A percentile compares a stretch with the other conserved stretches of the same genome.
phyloP scores from a whole-genome alignment of 2,797 vertebrate species.

The Muscicapa comitata region DNA sequence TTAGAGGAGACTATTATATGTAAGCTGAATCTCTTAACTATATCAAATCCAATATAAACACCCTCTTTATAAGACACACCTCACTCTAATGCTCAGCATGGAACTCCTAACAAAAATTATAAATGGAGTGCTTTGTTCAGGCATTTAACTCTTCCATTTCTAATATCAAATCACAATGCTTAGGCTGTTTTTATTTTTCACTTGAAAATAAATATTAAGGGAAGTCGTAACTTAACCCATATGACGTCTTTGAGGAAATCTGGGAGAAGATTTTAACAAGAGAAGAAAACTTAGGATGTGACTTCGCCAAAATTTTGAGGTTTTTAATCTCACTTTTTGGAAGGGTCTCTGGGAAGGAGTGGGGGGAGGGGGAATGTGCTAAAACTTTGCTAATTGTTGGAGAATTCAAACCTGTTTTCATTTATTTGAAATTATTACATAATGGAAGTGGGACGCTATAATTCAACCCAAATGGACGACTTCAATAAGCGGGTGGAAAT shows the following conservation, averaged over 20 bases:
- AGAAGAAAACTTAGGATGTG: background rate
- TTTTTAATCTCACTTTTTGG: slow-evolving; percentile 25
- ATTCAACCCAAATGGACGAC: slow-evolving; percentile 76
- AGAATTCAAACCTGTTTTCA: slow-evolving; percentile 75
- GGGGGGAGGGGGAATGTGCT: slow-evolving; percentile 30
- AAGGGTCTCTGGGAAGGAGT: background rate
- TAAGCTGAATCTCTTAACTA: slow-evolving; percentile 63
- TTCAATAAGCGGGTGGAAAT: slow-evolving; percentile 74
- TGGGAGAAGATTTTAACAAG: slow-evolving; percentile 27
- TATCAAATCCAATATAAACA: slow-evolving; percentile 69
- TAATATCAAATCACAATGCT: slow-evolving; percentile 21
- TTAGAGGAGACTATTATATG: slow-evolving; percentile 46
- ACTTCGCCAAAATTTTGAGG: background rate
- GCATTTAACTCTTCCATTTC: slow-evolving; percentile 45
- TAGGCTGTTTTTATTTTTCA: slow-evolving; percentile 50
- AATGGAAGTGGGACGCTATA: slow-evolving; percentile 70
- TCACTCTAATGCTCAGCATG: slow-evolving; percentile 37
- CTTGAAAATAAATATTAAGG: slow-evolving; percentile 35
- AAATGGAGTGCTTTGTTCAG: slow-evolving; percentile 43
- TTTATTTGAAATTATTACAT: slow-evolving; percentile 77
- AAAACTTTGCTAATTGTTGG: slow-evolving; percentile 74
- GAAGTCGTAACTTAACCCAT: slow-evolving; percentile 14
- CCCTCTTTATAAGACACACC: slow-evolving; percentile 59
- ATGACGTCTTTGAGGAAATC: slow-evolving; percentile 9
- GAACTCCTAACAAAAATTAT: slow-evolving; percentile 62